Conservation (phyloP, 2,113 vertebrate genomes). For the Aldabrachelys gigantea region DNA sequence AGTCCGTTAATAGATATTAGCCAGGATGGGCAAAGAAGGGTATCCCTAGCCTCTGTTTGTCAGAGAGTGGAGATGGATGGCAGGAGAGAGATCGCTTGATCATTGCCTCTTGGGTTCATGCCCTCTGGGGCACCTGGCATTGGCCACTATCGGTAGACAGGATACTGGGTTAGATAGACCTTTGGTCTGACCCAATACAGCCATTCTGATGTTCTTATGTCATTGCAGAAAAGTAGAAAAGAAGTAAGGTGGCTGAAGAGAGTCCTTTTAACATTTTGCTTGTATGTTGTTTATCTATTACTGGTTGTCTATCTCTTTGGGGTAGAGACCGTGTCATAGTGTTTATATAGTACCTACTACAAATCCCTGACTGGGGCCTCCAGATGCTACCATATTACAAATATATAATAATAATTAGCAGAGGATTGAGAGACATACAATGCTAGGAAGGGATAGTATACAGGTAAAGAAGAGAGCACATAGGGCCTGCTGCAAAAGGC, state of each 20-base stretch:
- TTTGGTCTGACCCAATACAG: too few species aligned
- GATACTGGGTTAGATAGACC: too few species aligned
- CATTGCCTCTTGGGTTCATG: too few species aligned
- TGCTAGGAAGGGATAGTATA: neutral
- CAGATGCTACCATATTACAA: neutral
- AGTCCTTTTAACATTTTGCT: neutral
- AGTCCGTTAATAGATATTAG: too few species aligned
- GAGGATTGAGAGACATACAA: neutral
- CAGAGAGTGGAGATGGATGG: too few species aligned
- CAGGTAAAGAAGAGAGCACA: fast-evolving
- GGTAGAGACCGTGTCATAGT: neutral
- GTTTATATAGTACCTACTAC: too few species aligned
- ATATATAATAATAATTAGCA: fast-evolving
- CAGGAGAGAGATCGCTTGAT: too few species aligned
- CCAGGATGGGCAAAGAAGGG: too few species aligned
- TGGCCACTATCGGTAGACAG: too few species aligned
- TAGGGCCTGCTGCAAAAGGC: neutral
- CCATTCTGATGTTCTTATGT: neutral
- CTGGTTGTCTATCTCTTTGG: neutral
- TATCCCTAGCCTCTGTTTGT: too few species aligned
- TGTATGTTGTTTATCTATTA: neutral
- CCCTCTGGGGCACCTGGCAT: too few species aligned
- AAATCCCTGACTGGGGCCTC: neutral
- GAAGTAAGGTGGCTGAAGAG: neutral
- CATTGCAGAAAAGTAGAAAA: neutral